Evolutionary conservation across 2,888 invertebrate species (phyloP), one percentile per base, ranked within the genome.

Genomic region (Rutpela maculata): DNA sequence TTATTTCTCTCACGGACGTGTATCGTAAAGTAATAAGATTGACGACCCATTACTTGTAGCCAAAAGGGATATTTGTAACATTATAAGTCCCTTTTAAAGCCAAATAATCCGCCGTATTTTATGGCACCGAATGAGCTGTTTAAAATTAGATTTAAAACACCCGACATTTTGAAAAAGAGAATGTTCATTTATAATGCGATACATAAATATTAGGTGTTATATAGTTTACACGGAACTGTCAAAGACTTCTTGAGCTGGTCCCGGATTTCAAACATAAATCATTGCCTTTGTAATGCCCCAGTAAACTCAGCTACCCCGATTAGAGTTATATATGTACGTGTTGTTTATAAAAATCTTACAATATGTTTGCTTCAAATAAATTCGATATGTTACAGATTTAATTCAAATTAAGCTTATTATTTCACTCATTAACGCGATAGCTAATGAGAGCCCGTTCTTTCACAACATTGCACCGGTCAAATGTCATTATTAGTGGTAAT

Each of bases 21-120:
- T 35, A 38, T 50, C 70, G 35, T 70, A 70, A 70, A 70, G 31
- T 60, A 60, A 70, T 70, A 60, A 70, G 70, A 70, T 70, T 70
- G 70, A 70, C 70, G 70, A 60, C 60, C 60, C 60, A 70, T 70
- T 70, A 56, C 57, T 60, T 9, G 7, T 19, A 60, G 38, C 70
- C 50, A 6, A 38, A 43, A 19, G 56, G 43, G 70, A 43, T 60
- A 60, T 70, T 19, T 50, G 35, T 35, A 35, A 50, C 70, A 35
- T 31, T 70, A 59, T 57, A 59, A 43, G 70, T 22, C 70, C 19
- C 50, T n/a, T 59, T 19, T 19, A 50, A 43, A 60, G 43, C 70
- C 31, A 26, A 59, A 50, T 70, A 70, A 70, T 60, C 60, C 60
- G 15, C 5, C 19, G 59, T 70, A 59, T 59, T 70, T 70, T 70